A percentile compares a stretch with the other conserved stretches of the same genome.
These are phyloP conservation scores for Acanthosepion esculentum DNA, from an alignment of 2,888 invertebrate genomes.

Conservation along the genomic window DNA sequence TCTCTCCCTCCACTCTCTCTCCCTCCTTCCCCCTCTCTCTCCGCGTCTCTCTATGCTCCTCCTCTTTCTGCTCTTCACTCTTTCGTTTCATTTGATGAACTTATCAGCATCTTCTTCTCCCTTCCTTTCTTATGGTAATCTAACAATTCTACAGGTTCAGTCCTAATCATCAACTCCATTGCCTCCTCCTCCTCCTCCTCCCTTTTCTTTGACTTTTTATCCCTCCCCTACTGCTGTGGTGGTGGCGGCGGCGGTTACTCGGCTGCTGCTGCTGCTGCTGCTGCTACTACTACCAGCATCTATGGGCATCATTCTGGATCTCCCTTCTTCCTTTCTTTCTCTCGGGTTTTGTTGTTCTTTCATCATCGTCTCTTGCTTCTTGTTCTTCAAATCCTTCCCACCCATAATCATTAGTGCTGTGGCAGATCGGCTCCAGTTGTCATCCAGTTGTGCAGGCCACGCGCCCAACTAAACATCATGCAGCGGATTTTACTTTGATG, in stretches of 20 bases:
- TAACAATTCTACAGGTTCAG: not conserved
- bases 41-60: not conserved
- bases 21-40: not conserved
- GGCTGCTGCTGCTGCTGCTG: not conserved
- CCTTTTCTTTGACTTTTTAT: not conserved
- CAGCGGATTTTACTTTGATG: constrained; percentile 45
- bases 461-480: constrained; percentile 38
- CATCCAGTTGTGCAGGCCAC: constrained; percentile 33
- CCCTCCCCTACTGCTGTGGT: not conserved
- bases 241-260: not conserved
- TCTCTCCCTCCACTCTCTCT: not conserved
- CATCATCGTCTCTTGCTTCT: not conserved
- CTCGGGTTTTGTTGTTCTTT: not conserved
- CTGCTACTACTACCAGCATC: not conserved
- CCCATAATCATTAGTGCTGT: not conserved
- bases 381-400: not conserved
- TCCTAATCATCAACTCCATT: not conserved
- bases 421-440: constrained; percentile 33
- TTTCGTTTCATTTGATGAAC: not conserved
- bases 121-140: not conserved
- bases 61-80: not conserved
- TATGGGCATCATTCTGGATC: constrained; percentile 14
- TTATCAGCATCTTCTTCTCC: not conserved
- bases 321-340: not conserved
- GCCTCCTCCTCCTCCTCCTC: no score